A percentile compares a stretch with the other conserved stretches of the same genome.
These are phyloP conservation scores for Coremacera marginata DNA, from an alignment of 2,888 invertebrate species.

Conservation along the genomic window DNA sequence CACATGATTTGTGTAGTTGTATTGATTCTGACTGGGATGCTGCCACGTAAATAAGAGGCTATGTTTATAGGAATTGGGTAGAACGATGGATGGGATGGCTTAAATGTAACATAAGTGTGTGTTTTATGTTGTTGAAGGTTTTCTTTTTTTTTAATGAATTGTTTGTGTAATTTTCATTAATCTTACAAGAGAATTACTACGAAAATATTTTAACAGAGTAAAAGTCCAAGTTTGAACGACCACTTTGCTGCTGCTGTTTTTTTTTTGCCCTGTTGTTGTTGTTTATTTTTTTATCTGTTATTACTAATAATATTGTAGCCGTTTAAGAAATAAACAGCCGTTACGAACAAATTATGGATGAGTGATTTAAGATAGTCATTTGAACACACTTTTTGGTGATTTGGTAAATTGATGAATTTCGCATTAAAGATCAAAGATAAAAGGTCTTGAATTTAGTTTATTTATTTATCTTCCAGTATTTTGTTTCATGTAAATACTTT, in stretches of 20 bases:
- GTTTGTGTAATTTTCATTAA: constrained; percentile 28
- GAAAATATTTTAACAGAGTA: constrained; percentile 11
- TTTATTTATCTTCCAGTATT: not conserved
- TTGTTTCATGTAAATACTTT: not conserved
- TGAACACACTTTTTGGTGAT: constrained; percentile 44
- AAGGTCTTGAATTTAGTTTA: not conserved
- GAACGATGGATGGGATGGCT: too few relatives aligned
- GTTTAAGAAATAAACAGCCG: not conserved
- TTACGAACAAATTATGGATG: not conserved
- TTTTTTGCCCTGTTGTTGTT: not conserved
- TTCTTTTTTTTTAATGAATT: constrained; percentile 1
- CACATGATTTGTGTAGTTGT: too few relatives aligned
- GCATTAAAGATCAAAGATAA: not conserved
- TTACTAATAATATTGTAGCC: not conserved
- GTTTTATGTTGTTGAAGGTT: not conserved
- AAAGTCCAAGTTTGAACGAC: constrained; percentile 28
- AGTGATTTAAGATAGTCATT: constrained; percentile 44
- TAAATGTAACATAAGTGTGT: not conserved
- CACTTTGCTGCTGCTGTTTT: not conserved
- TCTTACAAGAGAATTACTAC: not conserved
- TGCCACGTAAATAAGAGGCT: too few relatives aligned
- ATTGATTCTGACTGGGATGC: too few relatives aligned
- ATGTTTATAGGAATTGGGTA: too few relatives aligned
- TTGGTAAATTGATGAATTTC: constrained; percentile 41
- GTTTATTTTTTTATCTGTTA: not conserved